Conservation (phyloP, 2,888 invertebrate species). For the Thecocarcelia acutangulata region DNA sequence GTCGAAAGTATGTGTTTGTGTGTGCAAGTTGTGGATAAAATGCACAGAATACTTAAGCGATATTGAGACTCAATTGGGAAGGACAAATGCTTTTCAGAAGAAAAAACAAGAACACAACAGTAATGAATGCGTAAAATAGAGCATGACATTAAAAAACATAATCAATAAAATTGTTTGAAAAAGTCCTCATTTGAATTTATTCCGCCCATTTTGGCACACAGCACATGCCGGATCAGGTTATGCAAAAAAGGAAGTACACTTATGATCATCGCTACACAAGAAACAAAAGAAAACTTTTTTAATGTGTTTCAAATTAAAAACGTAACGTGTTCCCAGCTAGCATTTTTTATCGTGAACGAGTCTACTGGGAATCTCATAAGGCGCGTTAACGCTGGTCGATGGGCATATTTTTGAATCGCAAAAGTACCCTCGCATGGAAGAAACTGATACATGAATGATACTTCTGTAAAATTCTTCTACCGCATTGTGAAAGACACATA, state of each 20-base stretch:
- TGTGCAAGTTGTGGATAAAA: conserved; percentile 40
- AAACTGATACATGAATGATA: too few relatives aligned
- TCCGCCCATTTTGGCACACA: conserved; percentile 46
- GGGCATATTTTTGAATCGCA: too few relatives aligned
- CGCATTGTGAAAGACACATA: too few relatives aligned
- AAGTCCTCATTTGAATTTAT: conserved; percentile 21
- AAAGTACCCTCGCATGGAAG: too few relatives aligned
- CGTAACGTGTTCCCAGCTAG: too few relatives aligned
- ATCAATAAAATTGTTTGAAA: conserved; percentile 58
- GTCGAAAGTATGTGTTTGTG: not conserved
- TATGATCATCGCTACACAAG: not conserved
- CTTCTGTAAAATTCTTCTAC: too few relatives aligned
- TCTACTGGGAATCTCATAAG: too few relatives aligned
- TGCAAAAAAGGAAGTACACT: not conserved
- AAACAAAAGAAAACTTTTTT: too few relatives aligned
- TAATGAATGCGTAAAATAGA: conserved; percentile 18
- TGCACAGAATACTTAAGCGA: conserved; percentile 65
- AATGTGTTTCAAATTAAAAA: too few relatives aligned
- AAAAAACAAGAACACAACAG: conserved; percentile 17
- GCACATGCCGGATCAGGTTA: conserved; percentile 4
- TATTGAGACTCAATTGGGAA: conserved; percentile 61
- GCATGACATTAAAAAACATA: conserved; percentile 32
- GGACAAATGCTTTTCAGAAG: conserved; percentile 41
- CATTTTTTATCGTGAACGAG: too few relatives aligned
- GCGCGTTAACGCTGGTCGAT: too few relatives aligned